phyloP scores from a whole-genome alignment of 2,888 invertebrate genomes.

The Eretmocerus hayati region DNA sequence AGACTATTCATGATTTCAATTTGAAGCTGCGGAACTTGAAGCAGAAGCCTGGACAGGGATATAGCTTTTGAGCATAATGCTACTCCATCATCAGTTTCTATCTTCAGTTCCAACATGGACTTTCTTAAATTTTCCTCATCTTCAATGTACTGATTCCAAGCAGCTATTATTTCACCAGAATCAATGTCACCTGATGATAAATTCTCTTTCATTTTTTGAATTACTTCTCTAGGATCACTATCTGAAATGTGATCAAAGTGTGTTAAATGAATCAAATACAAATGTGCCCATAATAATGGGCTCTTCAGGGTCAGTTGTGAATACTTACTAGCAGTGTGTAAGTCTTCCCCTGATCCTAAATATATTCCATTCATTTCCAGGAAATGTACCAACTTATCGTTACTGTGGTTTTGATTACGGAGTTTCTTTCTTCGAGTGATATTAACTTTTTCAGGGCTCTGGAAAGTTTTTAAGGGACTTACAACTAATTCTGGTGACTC shows the following conservation, averaged over 20 bases:
- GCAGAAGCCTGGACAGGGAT: conserved; percentile 35
- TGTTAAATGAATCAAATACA: conserved; percentile 5
- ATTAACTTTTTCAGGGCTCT: conserved; percentile 9
- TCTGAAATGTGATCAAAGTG: conserved; percentile 21
- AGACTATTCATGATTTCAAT: conserved; percentile 30
- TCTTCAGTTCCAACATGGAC: conserved; percentile 31
- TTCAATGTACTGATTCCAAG: conserved; percentile 33
- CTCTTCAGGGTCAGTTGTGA: background rate
- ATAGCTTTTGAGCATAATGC: conserved; percentile 24
- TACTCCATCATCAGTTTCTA: conserved; percentile 24
- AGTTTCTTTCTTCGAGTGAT: conserved; percentile 1
- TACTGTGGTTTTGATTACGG: conserved; percentile 5
- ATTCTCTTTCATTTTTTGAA: conserved; percentile 30
- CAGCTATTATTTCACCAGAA: conserved; percentile 28
- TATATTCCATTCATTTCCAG: conserved; percentile 31
- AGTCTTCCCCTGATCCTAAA: conserved; percentile 24
- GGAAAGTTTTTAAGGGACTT: conserved; percentile 11
- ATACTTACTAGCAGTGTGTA: conserved; percentile 29
- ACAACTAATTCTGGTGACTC: conserved; percentile 14
- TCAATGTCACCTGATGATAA: conserved; percentile 24
- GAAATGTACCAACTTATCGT: conserved; percentile 28
- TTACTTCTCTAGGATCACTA: conserved; percentile 25
- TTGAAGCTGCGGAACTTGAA: conserved; percentile 38
- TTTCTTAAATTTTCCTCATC: conserved; percentile 33
- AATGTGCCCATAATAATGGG: conserved; percentile 1